Percentiles rank a stretch among this genome's conserved stretches.
Conservation (phyloP, 2,113 vertebrate genomes). For the Edolisoma coerulescens region DNA sequence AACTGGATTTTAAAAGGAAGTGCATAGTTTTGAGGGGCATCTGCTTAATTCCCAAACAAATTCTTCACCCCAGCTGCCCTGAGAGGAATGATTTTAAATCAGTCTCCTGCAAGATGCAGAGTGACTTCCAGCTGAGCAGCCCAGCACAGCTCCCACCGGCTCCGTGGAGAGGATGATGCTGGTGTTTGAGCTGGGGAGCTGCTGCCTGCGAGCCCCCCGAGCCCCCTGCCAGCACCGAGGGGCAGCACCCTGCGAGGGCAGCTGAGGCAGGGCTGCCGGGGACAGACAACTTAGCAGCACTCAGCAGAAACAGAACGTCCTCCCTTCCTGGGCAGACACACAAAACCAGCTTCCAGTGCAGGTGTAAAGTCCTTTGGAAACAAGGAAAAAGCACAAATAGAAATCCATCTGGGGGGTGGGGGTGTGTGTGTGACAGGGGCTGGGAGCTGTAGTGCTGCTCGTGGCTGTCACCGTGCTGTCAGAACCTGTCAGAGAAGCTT, state of each 20-base stretch:
- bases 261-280: rapidly evolving
- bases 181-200: too few relatives aligned
- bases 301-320: background rate
- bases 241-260: background rate
- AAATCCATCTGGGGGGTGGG: background rate
- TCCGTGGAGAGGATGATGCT: background rate
- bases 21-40: conserved; percentile 47
- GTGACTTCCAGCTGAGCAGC: conserved; percentile 34
- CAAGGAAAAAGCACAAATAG: background rate
- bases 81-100: conserved; percentile 34
- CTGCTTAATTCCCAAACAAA: conserved; percentile 55
- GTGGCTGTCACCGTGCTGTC: background rate
- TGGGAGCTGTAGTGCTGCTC: background rate
- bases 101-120: conserved; percentile 19
- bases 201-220: background rate
- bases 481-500: background rate
- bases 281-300: background rate
- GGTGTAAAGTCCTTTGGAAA: background rate
- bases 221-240: background rate
- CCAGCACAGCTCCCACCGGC: background rate
- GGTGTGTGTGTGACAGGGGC: background rate
- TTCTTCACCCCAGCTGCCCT: conserved; percentile 50
- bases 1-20: conserved; percentile 66
- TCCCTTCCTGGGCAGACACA: background rate
- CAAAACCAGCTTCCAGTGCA: background rate